Percentiles rank a stretch among this genome's conserved stretches.
Conservation (phyloP, 2,888 invertebrate genomes). For the Drosophila anceps region DNA sequence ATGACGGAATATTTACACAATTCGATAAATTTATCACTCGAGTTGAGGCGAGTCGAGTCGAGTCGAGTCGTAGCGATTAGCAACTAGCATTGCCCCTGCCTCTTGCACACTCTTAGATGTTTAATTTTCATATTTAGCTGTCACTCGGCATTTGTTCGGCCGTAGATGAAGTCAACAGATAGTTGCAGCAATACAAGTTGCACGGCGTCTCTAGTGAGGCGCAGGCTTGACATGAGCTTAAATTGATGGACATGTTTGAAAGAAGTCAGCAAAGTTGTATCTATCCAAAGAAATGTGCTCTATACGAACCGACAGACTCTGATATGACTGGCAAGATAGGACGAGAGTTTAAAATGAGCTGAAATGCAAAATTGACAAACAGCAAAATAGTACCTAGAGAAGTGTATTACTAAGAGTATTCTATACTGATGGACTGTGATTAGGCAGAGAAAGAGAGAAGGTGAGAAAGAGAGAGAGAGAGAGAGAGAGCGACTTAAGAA, state of each 20-base stretch:
- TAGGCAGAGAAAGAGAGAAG: background rate
- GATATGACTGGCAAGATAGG: background rate
- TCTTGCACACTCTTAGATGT: slow-evolving; percentile 15
- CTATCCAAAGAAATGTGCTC: background rate
- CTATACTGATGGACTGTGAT: background rate
- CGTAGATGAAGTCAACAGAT: slow-evolving; percentile 7
- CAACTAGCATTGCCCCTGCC: background rate
- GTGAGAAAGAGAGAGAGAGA: background rate
- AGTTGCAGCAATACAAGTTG: slow-evolving; percentile 4
- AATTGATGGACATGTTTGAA: slow-evolving; percentile 2
- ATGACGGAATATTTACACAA: slow-evolving; percentile 62
- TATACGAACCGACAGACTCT: background rate
- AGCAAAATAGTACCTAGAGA: background rate
- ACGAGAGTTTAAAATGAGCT: background rate
- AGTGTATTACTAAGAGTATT: background rate
- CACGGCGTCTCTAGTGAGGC: background rate
- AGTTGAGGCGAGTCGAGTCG: slow-evolving; percentile 3
- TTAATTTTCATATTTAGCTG: slow-evolving; percentile 50
- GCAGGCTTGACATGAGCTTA: slow-evolving; percentile 5
- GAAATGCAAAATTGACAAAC: background rate
- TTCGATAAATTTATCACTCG: slow-evolving; percentile 69
- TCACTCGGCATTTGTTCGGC: slow-evolving; percentile 31
- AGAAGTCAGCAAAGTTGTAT: background rate
- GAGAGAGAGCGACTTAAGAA: too few relatives aligned
- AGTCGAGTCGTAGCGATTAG: slow-evolving; percentile 28